Conservation (phyloP, 1,140 invertebrate genomes). For the Onthophagus taurus region DNA sequence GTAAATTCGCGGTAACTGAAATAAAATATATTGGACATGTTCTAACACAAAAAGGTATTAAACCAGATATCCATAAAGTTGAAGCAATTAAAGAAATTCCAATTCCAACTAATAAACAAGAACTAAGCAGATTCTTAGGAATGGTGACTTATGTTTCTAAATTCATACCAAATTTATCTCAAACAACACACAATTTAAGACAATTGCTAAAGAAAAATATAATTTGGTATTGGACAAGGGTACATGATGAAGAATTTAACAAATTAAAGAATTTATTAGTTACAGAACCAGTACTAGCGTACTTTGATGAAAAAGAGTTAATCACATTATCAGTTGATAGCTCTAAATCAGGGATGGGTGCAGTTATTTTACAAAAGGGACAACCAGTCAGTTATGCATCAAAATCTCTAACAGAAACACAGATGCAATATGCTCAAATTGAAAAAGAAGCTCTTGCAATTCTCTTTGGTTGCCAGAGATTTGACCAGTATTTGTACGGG, state of each 20-base stretch:
- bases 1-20: constrained; percentile 20
- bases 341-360: background rate
- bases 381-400: background rate
- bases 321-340: background rate
- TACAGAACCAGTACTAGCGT: no score
- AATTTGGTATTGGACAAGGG: no score
- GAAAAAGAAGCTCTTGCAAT: constrained; percentile 15
- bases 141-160: constrained; percentile 24
- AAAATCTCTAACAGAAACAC: background rate
- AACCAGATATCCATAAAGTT: constrained; percentile 26
- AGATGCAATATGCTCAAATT: constrained; percentile 23
- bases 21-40: constrained; percentile 33
- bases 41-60: constrained; percentile 31
- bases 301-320: background rate
- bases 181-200: no score
- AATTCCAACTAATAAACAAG: constrained; percentile 24
- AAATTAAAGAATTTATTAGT: no score
- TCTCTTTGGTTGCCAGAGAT: constrained; percentile 18
- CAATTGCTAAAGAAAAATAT: no score
- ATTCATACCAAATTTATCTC: no score
- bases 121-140: constrained; percentile 30
- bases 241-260: no score
- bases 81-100: constrained; percentile 25
- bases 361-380: background rate
- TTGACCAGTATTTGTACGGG: constrained; percentile 25